Conservation (phyloP, 2,888 invertebrate species). For the Parnassius mnemosyne region DNA sequence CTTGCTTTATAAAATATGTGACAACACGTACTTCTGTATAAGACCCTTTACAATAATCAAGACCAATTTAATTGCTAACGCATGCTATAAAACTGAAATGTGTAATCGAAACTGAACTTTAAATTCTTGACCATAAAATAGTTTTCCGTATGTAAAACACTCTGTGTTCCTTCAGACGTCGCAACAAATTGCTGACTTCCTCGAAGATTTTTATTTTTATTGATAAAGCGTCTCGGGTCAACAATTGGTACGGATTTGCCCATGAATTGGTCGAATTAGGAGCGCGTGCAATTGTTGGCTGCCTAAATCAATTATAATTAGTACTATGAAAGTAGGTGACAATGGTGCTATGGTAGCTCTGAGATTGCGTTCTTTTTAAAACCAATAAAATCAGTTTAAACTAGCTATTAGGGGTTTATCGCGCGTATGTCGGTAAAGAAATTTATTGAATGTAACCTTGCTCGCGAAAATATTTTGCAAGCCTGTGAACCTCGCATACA, state of each 20-base stretch:
- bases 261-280: conserved; percentile 45
- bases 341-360: neutral
- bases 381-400: too few relatives aligned
- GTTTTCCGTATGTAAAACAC: conserved; percentile 20
- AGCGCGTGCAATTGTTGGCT: conserved; percentile 25
- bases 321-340: conserved; percentile 4
- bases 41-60: conserved; percentile 19
- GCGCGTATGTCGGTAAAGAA: too few relatives aligned
- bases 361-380: neutral
- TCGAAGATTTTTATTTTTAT: conserved; percentile 76
- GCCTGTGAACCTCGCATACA: too few relatives aligned
- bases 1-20: conserved; percentile 2
- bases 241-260: conserved; percentile 74
- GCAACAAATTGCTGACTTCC: conserved; percentile 73
- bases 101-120: conserved; percentile 17
- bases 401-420: neutral
- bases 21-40: conserved; percentile 15
- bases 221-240: conserved; percentile 67
- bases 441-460: too few relatives aligned
- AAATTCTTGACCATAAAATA: conserved; percentile 11
- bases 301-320: conserved; percentile 7
- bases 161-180: conserved; percentile 40
- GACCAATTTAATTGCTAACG: conserved; percentile 26
- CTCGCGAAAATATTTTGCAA: too few relatives aligned
- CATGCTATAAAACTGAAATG: neutral